Evolutionary conservation across 2,113 vertebrate species (phyloP).

Genomic region (Cyphomyrus discorhynchus): DNA sequence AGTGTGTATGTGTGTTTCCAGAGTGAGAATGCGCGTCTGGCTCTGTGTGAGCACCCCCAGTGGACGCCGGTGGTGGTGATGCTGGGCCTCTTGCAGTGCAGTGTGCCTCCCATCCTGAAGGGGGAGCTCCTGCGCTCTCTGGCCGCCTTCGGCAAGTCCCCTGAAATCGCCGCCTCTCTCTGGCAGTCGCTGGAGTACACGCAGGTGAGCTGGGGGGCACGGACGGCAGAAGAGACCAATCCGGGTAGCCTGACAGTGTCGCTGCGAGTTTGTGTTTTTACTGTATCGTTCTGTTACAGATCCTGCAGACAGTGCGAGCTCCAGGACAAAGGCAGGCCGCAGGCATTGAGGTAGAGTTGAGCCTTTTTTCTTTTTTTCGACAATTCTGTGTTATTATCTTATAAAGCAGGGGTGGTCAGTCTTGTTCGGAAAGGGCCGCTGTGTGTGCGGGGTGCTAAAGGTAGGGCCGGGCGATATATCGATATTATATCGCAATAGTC

Average conservation of each 20-base stretch:
- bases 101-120: conserved; percentile 84
- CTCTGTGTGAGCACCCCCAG: conserved; percentile 92
- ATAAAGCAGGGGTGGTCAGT: neutral
- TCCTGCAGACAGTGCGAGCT: conserved; percentile 82
- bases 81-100: conserved; percentile 89
- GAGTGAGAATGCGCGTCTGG: conserved; percentile 93
- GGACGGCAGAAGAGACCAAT: neutral
- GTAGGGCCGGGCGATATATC: no score
- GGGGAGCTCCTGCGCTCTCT: conserved; percentile 78
- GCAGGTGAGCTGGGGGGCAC: conserved; percentile 62
- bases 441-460: no score
- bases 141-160: conserved; percentile 87
- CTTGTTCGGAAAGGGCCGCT: no score
- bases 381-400: neutral
- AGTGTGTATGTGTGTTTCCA: conserved; percentile 34
- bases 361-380: neutral
- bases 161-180: conserved; percentile 89
- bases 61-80: conserved; percentile 95
- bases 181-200: conserved; percentile 97
- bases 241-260: neutral
- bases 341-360: conserved; percentile 81
- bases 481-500: no score
- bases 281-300: conserved; percentile 55
- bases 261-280: neutral
- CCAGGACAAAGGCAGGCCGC: conserved; percentile 84